A percentile compares a stretch with the other conserved stretches of the same genome.
Conservation (phyloP, 2,888 invertebrate species). For the Netelia virgata region DNA sequence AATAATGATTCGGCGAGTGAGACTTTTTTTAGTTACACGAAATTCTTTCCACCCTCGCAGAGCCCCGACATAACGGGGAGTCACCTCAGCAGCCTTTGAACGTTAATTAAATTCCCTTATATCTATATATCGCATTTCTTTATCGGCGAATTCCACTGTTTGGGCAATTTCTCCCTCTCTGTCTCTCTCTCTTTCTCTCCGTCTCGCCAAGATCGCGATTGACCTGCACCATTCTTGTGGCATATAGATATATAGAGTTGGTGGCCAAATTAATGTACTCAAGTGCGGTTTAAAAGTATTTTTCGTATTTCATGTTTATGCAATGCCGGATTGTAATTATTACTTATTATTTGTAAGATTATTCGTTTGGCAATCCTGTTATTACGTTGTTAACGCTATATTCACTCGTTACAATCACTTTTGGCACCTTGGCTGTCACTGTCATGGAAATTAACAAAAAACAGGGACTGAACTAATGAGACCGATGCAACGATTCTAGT, state of each 20-base stretch:
- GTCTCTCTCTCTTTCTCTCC: background rate
- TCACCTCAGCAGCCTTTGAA: slow-evolving; percentile 49
- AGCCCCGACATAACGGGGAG: background rate
- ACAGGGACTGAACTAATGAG: background rate
- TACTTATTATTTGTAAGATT: too few species aligned
- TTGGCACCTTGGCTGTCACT: too few species aligned
- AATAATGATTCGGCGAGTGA: slow-evolving; percentile 40
- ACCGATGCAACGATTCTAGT: background rate
- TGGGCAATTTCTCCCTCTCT: slow-evolving; percentile 6
- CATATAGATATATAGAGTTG: background rate
- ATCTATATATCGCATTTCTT: slow-evolving; percentile 5
- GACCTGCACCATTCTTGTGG: slow-evolving; percentile 39
- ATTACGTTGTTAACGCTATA: too few species aligned
- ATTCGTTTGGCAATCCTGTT: too few species aligned
- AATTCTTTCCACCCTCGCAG: slow-evolving; percentile 28
- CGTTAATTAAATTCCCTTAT: slow-evolving; percentile 50
- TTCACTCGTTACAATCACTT: too few species aligned
- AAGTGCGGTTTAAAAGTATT: too few species aligned
- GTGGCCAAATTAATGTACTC: background rate
- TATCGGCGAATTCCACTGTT: slow-evolving; percentile 3
- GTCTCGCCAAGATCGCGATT: slow-evolving; percentile 27
- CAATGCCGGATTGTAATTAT: too few species aligned
- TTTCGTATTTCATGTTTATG: background rate
- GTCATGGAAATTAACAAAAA: too few species aligned
- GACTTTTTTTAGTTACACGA: slow-evolving; percentile 14